Evolutionary conservation across 2,888 invertebrate species (phyloP), one percentile per base, ranked within the genome.

Genomic region (Limenitis camilla): DNA sequence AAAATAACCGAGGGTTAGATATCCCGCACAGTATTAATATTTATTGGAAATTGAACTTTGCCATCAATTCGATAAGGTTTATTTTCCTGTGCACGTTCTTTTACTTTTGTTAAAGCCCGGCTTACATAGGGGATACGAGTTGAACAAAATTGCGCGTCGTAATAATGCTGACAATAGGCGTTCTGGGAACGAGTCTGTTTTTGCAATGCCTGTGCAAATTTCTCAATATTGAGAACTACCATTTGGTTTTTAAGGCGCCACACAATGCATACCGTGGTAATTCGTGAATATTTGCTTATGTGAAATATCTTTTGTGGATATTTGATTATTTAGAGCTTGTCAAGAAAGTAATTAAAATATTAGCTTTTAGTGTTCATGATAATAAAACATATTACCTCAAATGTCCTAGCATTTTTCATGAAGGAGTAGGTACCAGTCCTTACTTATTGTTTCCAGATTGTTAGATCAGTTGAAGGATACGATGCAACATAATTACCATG

Each of bases 101-200:
- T 49, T 29, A 47, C 62, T 65, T 73, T 81, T 71, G 71, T 78
- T 73, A 78, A 77, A 72, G 70, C 71, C 67, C 69, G 71, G 75
- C 80, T 79, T 83, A 85, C 80, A 82, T 84, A 84, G 81, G 84
- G 84, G 81, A 81, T 78, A 74, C 72, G 70, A 75, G 79, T 72
- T 76, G 72, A 71, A 74, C 79, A 73, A 79, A 84, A 83, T 83
- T 82, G 84, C 81, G 76, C 77, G 74, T 72, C 69, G 78, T 78
- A 78, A 79, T 78, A 76, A 76, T 66, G 71, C 63, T 71, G 71
- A 86, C 86, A 87, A 87, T 81, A 74, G 84, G 67, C 66, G 72
- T 86, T 87, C 86, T 72, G 76, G 72, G 86, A 86, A 81, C 63
- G 72, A 69, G 57, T 61, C 65, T 67, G 71, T 81, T 82, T 84